These are phyloP conservation scores for Terrapene triunguis DNA, from an alignment of 2,113 vertebrate genomes.

Conservation along the genomic window DNA sequence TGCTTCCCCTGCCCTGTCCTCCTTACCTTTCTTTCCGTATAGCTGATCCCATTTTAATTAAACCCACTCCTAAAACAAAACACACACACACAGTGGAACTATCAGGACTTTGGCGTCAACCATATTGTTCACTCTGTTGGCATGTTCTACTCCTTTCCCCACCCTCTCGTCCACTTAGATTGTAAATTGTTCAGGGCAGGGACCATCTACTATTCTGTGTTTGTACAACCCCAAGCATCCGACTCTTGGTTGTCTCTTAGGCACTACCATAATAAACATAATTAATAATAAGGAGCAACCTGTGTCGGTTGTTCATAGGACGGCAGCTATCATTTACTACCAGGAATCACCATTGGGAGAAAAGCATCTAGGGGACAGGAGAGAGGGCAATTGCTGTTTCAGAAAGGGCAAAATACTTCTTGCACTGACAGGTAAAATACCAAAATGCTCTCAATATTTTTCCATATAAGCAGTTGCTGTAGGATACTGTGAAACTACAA, in stretches of 20 bases:
- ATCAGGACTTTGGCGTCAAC: too few relatives aligned
- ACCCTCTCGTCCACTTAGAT: neutral
- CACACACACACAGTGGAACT: too few relatives aligned
- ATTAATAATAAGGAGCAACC: neutral
- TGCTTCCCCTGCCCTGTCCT: neutral
- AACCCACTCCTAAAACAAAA: neutral
- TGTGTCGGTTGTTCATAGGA: neutral
- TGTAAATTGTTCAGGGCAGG: neutral
- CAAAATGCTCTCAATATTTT: neutral
- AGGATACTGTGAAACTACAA: neutral
- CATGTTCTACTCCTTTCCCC: too few relatives aligned
- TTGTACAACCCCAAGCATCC: neutral
- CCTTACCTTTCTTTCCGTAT: neutral
- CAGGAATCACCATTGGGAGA: neutral
- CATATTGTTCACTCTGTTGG: neutral
- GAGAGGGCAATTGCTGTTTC: neutral
- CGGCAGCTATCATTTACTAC: neutral
- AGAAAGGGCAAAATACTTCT: neutral
- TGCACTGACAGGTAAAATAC: neutral
- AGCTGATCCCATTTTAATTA: neutral
- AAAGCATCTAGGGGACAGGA: neutral
- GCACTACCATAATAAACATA: neutral
- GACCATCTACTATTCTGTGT: neutral
- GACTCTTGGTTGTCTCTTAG: neutral
- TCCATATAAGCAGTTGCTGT: neutral